These are phyloP conservation scores for Cossypha dichroa DNA, from an alignment of 2,797 vertebrate genomes.

Conservation along the genomic window DNA sequence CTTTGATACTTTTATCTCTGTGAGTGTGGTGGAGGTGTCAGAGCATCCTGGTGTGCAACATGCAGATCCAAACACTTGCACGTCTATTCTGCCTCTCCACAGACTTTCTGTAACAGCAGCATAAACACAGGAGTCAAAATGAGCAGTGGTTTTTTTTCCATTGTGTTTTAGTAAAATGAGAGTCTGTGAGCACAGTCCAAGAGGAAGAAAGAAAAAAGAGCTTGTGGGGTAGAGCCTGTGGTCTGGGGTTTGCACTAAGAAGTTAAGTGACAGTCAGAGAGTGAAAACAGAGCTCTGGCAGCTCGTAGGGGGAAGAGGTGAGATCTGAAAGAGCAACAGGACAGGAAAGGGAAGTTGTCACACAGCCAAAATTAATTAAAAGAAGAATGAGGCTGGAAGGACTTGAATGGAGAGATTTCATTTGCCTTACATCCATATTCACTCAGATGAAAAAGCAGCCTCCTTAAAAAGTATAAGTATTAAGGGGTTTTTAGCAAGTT, in stretches of 20 bases:
- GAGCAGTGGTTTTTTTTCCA: background rate
- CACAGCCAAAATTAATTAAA: background rate
- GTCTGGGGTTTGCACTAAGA: background rate
- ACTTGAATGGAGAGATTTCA: background rate
- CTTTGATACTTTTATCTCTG: background rate
- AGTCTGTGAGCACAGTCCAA: background rate
- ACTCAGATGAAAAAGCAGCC: background rate
- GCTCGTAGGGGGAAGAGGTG: background rate
- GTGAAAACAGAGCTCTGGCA: slow-evolving; percentile 15
- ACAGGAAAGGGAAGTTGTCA: background rate
- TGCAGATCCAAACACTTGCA: rapidly evolving
- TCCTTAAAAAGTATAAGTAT: background rate
- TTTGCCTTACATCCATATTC: background rate
- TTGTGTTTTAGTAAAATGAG: background rate
- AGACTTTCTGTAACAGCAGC: background rate
- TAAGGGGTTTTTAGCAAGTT: background rate
- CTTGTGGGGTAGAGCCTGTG: background rate
- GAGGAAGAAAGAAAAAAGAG: background rate
- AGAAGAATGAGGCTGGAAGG: background rate
- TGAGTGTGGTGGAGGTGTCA: background rate
- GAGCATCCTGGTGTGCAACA: rapidly evolving
- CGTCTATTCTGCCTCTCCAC: rapidly evolving
- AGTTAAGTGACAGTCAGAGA: background rate
- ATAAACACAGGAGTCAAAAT: background rate
- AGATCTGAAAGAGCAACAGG: background rate